Evolutionary conservation across 1,140 invertebrate species (phyloP).

Genomic region (Doryteuthis pealeii): DNA sequence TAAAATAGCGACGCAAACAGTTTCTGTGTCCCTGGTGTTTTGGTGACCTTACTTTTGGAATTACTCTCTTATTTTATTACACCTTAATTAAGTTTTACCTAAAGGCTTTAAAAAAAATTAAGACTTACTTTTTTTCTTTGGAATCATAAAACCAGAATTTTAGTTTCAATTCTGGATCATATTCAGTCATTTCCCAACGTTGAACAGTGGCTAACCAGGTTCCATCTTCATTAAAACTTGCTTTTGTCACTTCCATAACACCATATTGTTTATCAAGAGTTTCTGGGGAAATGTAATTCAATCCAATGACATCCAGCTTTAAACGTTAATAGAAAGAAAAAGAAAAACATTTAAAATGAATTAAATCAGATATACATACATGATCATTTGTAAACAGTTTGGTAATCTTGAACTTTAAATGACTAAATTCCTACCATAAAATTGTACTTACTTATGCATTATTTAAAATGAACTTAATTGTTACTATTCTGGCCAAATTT

Average conservation of each 20-base stretch:
- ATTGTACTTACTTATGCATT: no score
- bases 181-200: slow-evolving; percentile 66
- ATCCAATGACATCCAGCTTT: slow-evolving; percentile 74
- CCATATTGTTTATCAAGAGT: slow-evolving; percentile 38
- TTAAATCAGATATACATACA: no score
- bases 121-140: slow-evolving; percentile 67
- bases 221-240: slow-evolving; percentile 70
- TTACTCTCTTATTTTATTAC: no score
- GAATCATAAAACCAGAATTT: slow-evolving; percentile 79
- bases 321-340: slow-evolving; percentile 42
- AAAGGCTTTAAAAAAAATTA: slow-evolving; percentile 9
- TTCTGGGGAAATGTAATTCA: slow-evolving; percentile 70
- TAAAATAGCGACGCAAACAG: no score
- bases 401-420: no score
- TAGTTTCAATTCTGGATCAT: slow-evolving; percentile 68
- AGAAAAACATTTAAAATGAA: no score
- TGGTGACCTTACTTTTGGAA: no score
- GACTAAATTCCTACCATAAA: no score
- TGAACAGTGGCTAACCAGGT: slow-evolving; percentile 81
- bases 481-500: no score
- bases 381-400: not conserved
- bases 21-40: no score
- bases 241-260: slow-evolving; percentile 69
- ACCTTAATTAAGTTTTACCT: no score
- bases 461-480: no score